Conservation (phyloP, 1,140 invertebrate species). For the Homarus americanus region DNA sequence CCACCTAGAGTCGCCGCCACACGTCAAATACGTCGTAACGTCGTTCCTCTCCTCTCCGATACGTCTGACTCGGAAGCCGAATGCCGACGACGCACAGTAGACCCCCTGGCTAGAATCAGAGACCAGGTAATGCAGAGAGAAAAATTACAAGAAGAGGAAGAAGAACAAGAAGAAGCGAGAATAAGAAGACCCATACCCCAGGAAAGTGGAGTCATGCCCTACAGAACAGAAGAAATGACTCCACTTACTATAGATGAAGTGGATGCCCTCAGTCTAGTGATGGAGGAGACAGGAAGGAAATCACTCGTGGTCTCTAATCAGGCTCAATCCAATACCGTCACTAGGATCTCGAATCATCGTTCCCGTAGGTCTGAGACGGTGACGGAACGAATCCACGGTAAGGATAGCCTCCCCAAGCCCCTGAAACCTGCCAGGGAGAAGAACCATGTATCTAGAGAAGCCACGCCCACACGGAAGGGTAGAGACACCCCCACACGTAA, state of each 20-base stretch:
- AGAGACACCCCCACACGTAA: background rate
- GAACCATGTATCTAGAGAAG: background rate
- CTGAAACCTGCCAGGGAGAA: slow-evolving; percentile 34
- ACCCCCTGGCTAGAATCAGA: slow-evolving; percentile 68
- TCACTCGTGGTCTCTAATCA: slow-evolving; percentile 65
- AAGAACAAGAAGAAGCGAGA: slow-evolving; percentile 49
- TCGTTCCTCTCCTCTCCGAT: slow-evolving; percentile 71
- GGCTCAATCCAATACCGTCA: slow-evolving; percentile 24
- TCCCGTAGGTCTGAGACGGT: slow-evolving; percentile 20
- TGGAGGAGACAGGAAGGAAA: slow-evolving; percentile 66
- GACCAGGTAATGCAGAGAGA: slow-evolving; percentile 71
- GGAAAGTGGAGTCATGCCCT: background rate
- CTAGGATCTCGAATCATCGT: slow-evolving; percentile 34
- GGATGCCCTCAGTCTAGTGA: slow-evolving; percentile 67
- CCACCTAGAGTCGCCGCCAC: slow-evolving; percentile 37
- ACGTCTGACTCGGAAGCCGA: slow-evolving; percentile 71
- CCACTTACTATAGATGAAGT: slow-evolving; percentile 75
- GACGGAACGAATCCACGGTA: slow-evolving; percentile 8
- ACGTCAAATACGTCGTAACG: slow-evolving; percentile 13
- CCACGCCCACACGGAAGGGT: slow-evolving; percentile 6
- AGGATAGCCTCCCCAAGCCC: slow-evolving; percentile 28
- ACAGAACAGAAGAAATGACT: slow-evolving; percentile 60
- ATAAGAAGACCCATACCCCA: slow-evolving; percentile 3
- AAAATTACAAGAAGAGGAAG: slow-evolving; percentile 68
- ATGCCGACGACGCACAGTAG: slow-evolving; percentile 34